Evolutionary conservation across 2,888 invertebrate genomes (phyloP).

Genomic region (Pediacus dermestoides): DNA sequence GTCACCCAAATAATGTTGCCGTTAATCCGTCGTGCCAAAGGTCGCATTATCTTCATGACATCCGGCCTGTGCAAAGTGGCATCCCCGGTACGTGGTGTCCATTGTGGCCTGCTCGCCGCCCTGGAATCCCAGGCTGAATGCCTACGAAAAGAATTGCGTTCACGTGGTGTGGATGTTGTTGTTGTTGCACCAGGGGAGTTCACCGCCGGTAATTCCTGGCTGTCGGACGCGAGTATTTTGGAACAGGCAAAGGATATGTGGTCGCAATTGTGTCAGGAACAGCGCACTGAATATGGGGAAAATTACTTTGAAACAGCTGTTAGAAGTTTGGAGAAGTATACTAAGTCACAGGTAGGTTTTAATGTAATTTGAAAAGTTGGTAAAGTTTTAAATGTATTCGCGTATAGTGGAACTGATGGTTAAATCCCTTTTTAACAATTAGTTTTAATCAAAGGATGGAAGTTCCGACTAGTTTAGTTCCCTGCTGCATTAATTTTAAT

Average conservation of each 20-base stretch:
- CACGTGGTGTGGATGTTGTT: slow-evolving; percentile 77
- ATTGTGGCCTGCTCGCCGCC: slow-evolving; percentile 74
- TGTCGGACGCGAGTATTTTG: slow-evolving; percentile 56
- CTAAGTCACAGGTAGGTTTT: slow-evolving; percentile 65
- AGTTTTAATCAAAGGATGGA: no score
- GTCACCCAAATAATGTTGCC: slow-evolving; percentile 72
- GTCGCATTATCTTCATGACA: slow-evolving; percentile 75
- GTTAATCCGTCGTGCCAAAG: slow-evolving; percentile 70
- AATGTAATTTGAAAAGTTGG: no score
- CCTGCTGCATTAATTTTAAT: no score
- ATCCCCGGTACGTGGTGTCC: slow-evolving; percentile 76
- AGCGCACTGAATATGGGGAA: slow-evolving; percentile 74
- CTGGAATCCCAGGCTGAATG: slow-evolving; percentile 78
- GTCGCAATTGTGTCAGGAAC: slow-evolving; percentile 71
- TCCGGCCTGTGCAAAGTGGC: slow-evolving; percentile 78
- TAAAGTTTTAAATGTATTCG: background rate
- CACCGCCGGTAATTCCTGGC: slow-evolving; percentile 75
- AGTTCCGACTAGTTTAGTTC: no score
- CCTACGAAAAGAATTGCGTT: slow-evolving; percentile 63
- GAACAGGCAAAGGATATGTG: slow-evolving; percentile 77
- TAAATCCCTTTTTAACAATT: no score
- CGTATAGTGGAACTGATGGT: no score
- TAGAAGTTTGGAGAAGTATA: slow-evolving; percentile 74
- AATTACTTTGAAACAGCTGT: slow-evolving; percentile 80
- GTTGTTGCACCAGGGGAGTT: slow-evolving; percentile 83